Conservation (phyloP, 2,888 invertebrate genomes). For the Pheosia gnoma region DNA sequence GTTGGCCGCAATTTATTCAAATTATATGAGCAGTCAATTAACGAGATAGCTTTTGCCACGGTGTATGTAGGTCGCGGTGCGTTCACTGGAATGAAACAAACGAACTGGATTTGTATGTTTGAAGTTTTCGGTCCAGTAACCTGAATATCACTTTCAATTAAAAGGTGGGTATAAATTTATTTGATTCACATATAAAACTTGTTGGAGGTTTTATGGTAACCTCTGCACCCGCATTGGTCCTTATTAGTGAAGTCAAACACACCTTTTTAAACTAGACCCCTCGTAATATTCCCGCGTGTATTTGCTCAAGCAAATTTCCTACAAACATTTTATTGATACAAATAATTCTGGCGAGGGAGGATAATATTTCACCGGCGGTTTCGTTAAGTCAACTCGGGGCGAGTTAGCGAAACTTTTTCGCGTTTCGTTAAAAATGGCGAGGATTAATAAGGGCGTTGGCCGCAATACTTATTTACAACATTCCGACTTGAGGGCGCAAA, state of each 20-base stretch:
- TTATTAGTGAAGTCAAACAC: slow-evolving; percentile 81
- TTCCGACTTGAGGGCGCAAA: slow-evolving; percentile 73
- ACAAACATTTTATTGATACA: slow-evolving; percentile 80
- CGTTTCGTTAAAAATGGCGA: slow-evolving; percentile 72
- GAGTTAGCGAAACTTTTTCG: slow-evolving; percentile 78
- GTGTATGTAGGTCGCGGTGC: slow-evolving; percentile 52
- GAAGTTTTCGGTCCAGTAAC: slow-evolving; percentile 43
- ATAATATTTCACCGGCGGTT: slow-evolving; percentile 72
- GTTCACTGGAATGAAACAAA: slow-evolving; percentile 49
- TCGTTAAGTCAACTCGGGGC: slow-evolving; percentile 56
- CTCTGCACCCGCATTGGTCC: slow-evolving; percentile 55
- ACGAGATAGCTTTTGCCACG: slow-evolving; percentile 73
- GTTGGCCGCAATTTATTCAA: slow-evolving; percentile 78
- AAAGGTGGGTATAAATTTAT: slow-evolving; percentile 41
- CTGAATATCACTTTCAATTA: slow-evolving; percentile 43
- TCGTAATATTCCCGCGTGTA: slow-evolving; percentile 61
- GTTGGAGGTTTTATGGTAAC: slow-evolving; percentile 40
- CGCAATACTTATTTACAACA: slow-evolving; percentile 83
- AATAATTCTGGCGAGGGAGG: slow-evolving; percentile 70
- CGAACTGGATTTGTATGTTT: slow-evolving; percentile 42
- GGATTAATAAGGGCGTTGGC: slow-evolving; percentile 77
- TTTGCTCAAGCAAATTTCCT: slow-evolving; percentile 69
- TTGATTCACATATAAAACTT: slow-evolving; percentile 55
- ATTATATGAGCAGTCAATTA: slow-evolving; percentile 82
- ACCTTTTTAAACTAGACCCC: slow-evolving; percentile 72